phyloP scores from a whole-genome alignment of 2,888 invertebrate species.

The Pyrrhosoma nymphula region DNA sequence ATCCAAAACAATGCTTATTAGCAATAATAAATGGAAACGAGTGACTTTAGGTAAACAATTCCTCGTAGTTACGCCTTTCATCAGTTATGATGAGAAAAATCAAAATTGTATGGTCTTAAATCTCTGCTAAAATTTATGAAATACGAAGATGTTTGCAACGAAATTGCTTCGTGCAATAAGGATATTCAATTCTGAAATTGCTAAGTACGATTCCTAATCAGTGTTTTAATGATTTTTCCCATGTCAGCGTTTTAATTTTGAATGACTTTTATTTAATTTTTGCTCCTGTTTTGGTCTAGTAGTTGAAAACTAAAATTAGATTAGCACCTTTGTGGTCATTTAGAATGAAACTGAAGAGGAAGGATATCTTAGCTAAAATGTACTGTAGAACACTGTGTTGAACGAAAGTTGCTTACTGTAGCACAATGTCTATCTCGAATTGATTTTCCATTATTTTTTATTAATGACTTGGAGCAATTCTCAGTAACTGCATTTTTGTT shows the following conservation, averaged over 20 bases:
- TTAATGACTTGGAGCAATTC: too few relatives aligned
- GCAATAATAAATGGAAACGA: background rate
- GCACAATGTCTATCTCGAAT: too few relatives aligned
- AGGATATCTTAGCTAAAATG: too few relatives aligned
- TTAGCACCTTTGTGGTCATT: background rate
- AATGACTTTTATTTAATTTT: background rate
- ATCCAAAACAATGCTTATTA: background rate
- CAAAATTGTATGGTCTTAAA: background rate
- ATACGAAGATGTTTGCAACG: constrained; percentile 27
- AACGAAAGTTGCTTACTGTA: too few relatives aligned
- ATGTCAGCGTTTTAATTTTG: background rate
- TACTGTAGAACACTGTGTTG: too few relatives aligned
- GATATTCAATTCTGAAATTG: background rate
- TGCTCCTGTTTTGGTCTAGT: background rate
- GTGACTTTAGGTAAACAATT: constrained; percentile 8
- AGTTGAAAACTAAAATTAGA: background rate
- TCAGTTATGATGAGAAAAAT: background rate
- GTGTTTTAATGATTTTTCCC: background rate
- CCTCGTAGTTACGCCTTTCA: background rate
- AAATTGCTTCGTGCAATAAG: background rate
- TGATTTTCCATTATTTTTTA: too few relatives aligned
- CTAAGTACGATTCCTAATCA: background rate
- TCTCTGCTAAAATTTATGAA: background rate
- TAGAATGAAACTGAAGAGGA: background rate
- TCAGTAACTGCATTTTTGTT: too few relatives aligned